Conservation (phyloP, 2,888 invertebrate species). For the Eupithecia exiguata region DNA sequence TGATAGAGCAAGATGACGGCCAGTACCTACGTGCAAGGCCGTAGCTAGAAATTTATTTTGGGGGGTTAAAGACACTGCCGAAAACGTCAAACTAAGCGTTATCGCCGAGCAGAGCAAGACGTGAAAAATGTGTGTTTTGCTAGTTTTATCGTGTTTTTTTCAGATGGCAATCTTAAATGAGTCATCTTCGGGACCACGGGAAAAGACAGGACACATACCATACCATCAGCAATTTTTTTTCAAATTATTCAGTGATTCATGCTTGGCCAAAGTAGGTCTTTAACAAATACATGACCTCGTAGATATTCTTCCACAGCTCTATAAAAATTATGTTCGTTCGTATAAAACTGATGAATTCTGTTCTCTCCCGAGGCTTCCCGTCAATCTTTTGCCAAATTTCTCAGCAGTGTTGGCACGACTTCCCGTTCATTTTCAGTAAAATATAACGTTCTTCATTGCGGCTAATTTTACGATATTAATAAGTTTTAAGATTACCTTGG, state of each 20-base stretch:
- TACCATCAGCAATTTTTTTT: too few species aligned
- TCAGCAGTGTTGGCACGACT: constrained; percentile 56
- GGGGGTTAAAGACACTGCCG: too few species aligned
- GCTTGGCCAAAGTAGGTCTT: not conserved
- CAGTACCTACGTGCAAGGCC: not conserved
- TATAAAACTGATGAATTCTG: constrained; percentile 25
- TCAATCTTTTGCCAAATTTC: constrained; percentile 62
- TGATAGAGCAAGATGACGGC: not conserved
- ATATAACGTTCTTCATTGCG: constrained; percentile 45
- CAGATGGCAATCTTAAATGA: too few species aligned
- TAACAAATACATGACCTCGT: not conserved
- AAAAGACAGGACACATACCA: too few species aligned
- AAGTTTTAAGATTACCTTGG: constrained; percentile 34
- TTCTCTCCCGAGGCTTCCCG: constrained; percentile 45
- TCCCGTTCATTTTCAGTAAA: constrained; percentile 47
- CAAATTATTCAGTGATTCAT: too few species aligned
- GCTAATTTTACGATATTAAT: constrained; percentile 40
- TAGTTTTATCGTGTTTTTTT: too few species aligned
- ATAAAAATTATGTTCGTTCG: not conserved
- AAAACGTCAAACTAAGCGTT: too few species aligned
- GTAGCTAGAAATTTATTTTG: too few species aligned
- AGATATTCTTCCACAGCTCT: not conserved
- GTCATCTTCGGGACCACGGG: too few species aligned
- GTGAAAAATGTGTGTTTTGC: too few species aligned
- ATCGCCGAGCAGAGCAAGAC: too few species aligned